phyloP scores from a whole-genome alignment of 2,113 vertebrate species.

The Aptenodytes forsteri region DNA sequence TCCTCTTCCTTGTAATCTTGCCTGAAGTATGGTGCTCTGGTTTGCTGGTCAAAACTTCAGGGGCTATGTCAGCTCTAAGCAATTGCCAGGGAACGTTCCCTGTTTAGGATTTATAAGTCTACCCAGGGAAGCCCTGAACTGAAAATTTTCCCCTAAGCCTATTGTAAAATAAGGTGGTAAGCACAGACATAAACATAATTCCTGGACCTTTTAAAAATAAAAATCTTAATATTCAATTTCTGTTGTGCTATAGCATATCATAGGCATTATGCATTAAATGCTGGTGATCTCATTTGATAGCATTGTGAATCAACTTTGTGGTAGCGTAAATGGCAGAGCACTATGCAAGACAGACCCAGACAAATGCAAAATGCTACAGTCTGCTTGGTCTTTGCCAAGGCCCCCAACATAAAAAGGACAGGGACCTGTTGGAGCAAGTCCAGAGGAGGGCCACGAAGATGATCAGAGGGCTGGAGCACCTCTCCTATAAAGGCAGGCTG shows the following conservation, averaged over 20 bases:
- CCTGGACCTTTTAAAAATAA: neutral
- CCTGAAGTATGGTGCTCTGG: neutral
- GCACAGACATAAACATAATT: neutral
- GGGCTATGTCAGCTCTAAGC: neutral
- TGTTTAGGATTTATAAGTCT: neutral
- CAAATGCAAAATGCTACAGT: neutral
- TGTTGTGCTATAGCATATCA: neutral
- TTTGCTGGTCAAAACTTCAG: neutral
- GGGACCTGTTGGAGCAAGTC: too few relatives aligned
- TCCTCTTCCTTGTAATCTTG: neutral
- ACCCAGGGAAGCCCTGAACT: neutral
- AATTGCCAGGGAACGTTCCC: neutral
- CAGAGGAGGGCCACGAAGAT: too few relatives aligned
- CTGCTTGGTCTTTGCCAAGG: slow-evolving; percentile 31
- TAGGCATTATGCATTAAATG: neutral
- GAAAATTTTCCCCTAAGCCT: neutral
- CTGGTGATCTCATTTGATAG: neutral
- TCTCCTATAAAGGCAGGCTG: too few relatives aligned
- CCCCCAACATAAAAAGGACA: too few relatives aligned
- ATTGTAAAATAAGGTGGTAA: neutral
- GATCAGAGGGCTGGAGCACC: too few relatives aligned
- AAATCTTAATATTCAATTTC: neutral
- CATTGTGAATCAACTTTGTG: neutral
- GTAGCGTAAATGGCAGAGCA: neutral
- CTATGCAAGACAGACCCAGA: neutral